Conservation (phyloP, 92 coral and sea anemone species). For the Umimayanthus kanabou region DNA sequence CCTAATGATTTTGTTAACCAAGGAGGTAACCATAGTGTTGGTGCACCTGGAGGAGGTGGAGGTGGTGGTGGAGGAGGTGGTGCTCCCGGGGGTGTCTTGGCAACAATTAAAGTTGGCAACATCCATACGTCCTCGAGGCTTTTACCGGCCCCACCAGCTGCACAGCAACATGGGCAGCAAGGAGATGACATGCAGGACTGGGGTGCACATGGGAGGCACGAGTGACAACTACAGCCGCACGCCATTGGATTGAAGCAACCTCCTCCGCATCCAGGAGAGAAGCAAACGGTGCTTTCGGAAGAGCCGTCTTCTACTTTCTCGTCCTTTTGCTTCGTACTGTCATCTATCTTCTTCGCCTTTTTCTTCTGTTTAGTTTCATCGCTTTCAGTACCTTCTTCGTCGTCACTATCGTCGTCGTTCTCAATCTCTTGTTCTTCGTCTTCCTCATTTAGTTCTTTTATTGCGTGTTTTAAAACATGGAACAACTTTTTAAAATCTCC, state of each 20-base stretch:
- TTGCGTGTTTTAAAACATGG: constrained; percentile 62
- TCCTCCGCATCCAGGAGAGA: constrained; percentile 53
- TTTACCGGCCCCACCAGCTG: constrained; percentile 60
- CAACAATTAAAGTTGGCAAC: constrained; percentile 75
- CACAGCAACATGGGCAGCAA: constrained; percentile 83
- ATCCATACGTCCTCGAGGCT: constrained; percentile 79
- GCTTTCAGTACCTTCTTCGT: constrained; percentile 9
- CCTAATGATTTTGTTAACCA: constrained; percentile 79
- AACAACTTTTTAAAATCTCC: constrained; percentile 61
- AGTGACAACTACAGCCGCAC: constrained; percentile 62
- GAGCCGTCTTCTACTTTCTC: neutral
- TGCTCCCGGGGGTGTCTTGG: constrained; percentile 61
- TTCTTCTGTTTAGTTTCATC: constrained; percentile 7
- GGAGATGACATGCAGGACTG: constrained; percentile 74
- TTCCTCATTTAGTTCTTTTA: constrained; percentile 48
- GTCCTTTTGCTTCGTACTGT: constrained; percentile 5
- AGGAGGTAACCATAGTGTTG: constrained; percentile 74
- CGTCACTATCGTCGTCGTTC: constrained; percentile 27
- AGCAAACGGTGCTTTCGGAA: constrained; percentile 34
- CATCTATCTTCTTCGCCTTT: constrained; percentile 19
- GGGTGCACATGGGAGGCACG: constrained; percentile 72
- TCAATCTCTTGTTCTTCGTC: constrained; percentile 48
- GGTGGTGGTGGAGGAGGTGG: constrained; percentile 49
- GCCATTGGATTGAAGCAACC: constrained; percentile 53
- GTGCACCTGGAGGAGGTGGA: constrained; percentile 55